A percentile compares a stretch with the other conserved stretches of the same genome.
Evolutionary conservation across 2,113 vertebrate genomes (phyloP).

Genomic region (Sturnira hondurensis): DNA sequence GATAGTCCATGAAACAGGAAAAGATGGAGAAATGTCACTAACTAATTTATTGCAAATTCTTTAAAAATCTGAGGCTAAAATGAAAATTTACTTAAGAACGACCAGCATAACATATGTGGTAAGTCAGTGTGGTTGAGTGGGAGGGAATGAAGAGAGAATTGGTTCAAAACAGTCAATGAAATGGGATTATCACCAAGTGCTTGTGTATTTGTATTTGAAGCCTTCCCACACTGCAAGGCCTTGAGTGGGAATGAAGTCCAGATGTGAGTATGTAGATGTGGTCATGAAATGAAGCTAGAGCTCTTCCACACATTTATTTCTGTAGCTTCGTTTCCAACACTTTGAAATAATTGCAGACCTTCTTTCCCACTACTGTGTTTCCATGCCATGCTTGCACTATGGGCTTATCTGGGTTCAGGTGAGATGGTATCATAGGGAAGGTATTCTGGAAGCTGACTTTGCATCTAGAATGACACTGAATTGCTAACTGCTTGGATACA

Average conservation of each 20-base stretch:
- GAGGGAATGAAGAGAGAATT: not conserved
- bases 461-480: not conserved
- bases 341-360: not conserved
- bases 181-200: not conserved
- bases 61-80: not conserved
- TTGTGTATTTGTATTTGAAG: not conserved
- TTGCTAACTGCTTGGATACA: not conserved
- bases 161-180: not conserved
- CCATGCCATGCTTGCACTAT: fast-evolving
- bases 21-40: not conserved
- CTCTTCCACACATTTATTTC: not conserved
- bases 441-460: not conserved
- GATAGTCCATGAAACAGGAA: not conserved
- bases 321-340: not conserved
- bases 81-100: not conserved
- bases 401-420: not conserved
- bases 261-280: not conserved
- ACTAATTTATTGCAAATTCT: not conserved
- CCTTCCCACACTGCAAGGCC: not conserved
- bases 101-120: not conserved
- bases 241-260: not conserved
- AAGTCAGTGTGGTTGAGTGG: not conserved
- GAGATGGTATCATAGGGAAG: not conserved
- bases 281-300: not conserved
- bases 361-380: not conserved